Conservation (phyloP, 2,113 vertebrate species). For the Etia nguti region DNA sequence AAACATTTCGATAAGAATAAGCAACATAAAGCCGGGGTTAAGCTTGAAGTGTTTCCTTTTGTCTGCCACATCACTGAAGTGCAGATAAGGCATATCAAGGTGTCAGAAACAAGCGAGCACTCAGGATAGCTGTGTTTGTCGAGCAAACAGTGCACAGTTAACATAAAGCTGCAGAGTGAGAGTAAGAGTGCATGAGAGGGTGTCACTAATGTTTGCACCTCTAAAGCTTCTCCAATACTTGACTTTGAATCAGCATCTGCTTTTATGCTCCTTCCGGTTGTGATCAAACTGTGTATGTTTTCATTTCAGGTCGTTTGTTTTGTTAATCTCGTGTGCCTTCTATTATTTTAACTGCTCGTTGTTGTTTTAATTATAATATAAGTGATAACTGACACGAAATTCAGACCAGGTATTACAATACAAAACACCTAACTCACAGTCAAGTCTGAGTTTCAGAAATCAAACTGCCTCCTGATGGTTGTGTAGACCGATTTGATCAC, state of each 20-base stretch:
- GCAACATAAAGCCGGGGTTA: not conserved
- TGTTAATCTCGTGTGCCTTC: not conserved
- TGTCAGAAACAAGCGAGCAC: not conserved
- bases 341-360: not conserved
- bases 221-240: not conserved
- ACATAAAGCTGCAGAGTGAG: not conserved
- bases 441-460: not conserved
- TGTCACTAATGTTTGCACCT: not conserved
- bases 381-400: not conserved
- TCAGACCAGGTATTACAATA: fast-evolving
- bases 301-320: fast-evolving
- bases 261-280: not conserved
- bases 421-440: not conserved
- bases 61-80: not conserved
- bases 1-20: fast-evolving
- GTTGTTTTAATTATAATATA: not conserved
- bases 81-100: not conserved
- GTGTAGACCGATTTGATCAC: not conserved
- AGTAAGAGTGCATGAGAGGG: not conserved
- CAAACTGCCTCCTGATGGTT: not conserved
- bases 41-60: not conserved
- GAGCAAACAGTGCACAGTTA: not conserved
- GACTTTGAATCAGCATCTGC: not conserved
- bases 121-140: not conserved
- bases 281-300: fast-evolving